phyloP scores from a whole-genome alignment of 2,888 invertebrate species.

The Hirtodrosophila duncani region DNA sequence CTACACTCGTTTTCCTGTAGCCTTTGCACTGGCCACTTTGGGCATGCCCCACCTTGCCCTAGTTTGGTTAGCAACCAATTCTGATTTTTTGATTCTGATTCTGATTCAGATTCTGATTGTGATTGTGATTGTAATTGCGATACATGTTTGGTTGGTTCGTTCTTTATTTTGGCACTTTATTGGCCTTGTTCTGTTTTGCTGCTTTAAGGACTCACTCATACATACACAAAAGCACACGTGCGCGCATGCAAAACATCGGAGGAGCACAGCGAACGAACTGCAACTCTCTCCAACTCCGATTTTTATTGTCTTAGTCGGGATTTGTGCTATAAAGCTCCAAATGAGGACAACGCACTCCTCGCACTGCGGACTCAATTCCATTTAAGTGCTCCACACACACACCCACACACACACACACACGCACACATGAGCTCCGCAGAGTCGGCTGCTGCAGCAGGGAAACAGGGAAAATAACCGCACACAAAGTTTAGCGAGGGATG shows the following conservation, averaged over 20 bases:
- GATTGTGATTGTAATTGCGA: background rate
- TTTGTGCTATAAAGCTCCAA: slow-evolving; percentile 57
- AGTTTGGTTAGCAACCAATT: slow-evolving; percentile 9
- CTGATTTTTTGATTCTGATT: background rate
- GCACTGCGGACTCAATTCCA: slow-evolving; percentile 70
- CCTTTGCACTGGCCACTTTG: slow-evolving; percentile 1
- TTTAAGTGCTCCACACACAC: slow-evolving; percentile 57
- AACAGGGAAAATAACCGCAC: background rate
- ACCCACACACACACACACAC: slow-evolving; percentile 11
- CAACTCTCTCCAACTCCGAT: slow-evolving; percentile 29
- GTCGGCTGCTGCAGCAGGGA: too few species aligned
- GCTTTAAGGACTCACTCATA: slow-evolving; percentile 34
- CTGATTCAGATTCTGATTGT: slow-evolving; percentile 9
- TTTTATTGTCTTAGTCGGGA: slow-evolving; percentile 63
- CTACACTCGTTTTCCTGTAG: slow-evolving; percentile 6
- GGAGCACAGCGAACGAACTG: background rate
- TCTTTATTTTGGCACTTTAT: slow-evolving; percentile 12
- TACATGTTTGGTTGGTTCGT: background rate
- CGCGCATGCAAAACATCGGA: background rate
- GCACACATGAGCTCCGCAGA: too few species aligned
- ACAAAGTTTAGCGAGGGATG: slow-evolving; percentile 17
- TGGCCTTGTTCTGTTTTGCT: slow-evolving; percentile 11
- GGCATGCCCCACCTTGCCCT: slow-evolving; percentile 29
- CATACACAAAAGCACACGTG: slow-evolving; percentile 4
- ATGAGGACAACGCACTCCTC: slow-evolving; percentile 70